Conservation (phyloP, 1,140 invertebrate genomes). For the Drosophila nannoptera region DNA sequence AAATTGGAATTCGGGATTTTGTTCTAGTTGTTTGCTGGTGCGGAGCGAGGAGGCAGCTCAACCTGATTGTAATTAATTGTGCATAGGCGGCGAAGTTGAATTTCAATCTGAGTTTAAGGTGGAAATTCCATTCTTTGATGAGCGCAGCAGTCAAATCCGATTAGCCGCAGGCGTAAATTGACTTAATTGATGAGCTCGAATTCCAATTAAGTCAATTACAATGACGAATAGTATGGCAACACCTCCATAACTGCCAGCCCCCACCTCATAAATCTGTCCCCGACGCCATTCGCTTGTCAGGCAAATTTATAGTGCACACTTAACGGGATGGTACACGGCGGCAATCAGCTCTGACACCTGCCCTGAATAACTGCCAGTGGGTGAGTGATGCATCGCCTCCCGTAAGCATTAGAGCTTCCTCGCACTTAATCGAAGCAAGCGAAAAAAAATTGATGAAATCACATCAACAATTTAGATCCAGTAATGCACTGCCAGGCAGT, state of each 20-base stretch:
- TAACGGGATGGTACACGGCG: constrained; percentile 15
- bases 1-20: constrained; percentile 29
- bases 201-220: constrained; percentile 30
- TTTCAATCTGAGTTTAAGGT: constrained; percentile 2
- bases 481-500: constrained; percentile 25
- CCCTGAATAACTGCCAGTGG: constrained; percentile 33
- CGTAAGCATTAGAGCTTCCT: too few species aligned
- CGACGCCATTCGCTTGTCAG: constrained; percentile 13
- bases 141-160: constrained; percentile 8
- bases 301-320: constrained; percentile 33
- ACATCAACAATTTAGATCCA: constrained; percentile 24
- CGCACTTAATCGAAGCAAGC: constrained; percentile 21
- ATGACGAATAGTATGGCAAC: constrained; percentile 12
- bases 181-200: constrained; percentile 24
- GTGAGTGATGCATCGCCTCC: constrained; percentile 15
- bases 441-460: constrained; percentile 31
- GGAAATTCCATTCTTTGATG: constrained; percentile 5
- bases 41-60: background rate
- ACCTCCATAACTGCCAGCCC: constrained; percentile 12
- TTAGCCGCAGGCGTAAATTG: constrained; percentile 22
- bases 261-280: constrained; percentile 31
- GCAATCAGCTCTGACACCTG: constrained; percentile 32
- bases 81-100: constrained; percentile 14
- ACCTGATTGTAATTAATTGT: constrained; percentile 23
- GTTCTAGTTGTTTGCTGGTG: background rate